Percentiles rank a stretch among this genome's conserved stretches.
phyloP scores from a whole-genome alignment of 2,113 vertebrate species.

The Neolamprologus toae region DNA sequence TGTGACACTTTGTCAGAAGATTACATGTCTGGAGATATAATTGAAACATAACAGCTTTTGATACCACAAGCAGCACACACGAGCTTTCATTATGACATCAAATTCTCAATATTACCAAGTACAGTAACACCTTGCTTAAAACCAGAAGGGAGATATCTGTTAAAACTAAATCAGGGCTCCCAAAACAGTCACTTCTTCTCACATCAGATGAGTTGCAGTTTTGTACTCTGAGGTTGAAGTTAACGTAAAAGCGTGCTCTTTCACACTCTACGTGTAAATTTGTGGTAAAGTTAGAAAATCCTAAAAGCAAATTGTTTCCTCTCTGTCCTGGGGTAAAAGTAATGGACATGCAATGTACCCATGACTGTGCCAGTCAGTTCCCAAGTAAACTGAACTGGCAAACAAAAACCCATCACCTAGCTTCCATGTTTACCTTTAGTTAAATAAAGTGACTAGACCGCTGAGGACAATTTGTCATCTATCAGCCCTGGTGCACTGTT shows the following conservation, averaged over 20 bases:
- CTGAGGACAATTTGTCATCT: slow-evolving; percentile 9
- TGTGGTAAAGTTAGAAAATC: background rate
- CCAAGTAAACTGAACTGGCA: slow-evolving; percentile 20
- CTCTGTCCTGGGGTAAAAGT: background rate
- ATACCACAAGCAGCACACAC: background rate
- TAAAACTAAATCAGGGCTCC: background rate
- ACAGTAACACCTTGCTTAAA: background rate
- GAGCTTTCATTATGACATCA: background rate
- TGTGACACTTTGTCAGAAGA: background rate
- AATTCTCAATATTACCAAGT: background rate
- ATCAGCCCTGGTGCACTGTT: background rate
- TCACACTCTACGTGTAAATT: background rate
- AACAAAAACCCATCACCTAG: slow-evolving; percentile 37
- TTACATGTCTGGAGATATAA: background rate
- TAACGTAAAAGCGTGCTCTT: background rate
- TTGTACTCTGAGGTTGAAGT: background rate
- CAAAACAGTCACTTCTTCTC: background rate
- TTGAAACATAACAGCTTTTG: background rate
- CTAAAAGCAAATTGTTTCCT: background rate
- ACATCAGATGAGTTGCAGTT: background rate
- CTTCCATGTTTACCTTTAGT: slow-evolving; percentile 20
- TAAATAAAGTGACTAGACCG: background rate
- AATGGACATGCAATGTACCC: background rate
- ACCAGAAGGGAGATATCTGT: background rate
- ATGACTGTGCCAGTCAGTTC: slow-evolving; percentile 6